Base-by-base conservation (phyloP, 2,113 vertebrate genomes). In the Mirza zaza region DNA sequence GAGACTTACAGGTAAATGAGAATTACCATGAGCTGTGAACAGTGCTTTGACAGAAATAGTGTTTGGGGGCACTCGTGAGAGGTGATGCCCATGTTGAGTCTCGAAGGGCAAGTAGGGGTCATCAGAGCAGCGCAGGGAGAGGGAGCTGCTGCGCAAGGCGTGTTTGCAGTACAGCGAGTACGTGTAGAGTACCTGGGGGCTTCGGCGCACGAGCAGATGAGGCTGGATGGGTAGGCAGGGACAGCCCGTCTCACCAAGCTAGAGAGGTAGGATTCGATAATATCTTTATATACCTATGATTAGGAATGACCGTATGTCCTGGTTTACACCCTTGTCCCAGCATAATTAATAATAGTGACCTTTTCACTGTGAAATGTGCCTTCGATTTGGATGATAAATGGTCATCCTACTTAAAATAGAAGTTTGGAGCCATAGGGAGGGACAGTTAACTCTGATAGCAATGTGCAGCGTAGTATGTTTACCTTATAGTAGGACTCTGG, bases 71-170 rank as follows among this genome's bases (percentile, higher is more conserved):
- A 13, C 20, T 39, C 42, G 55, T 65, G 70, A 45, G 45, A 11
- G 20, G 25, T 25, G 75, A 12, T 18, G 52, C 42, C 55, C 14
- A 1, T 36, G 29, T 23, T 34, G 34, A 68, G 68, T 8, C 8
- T 11, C 15, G 45, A 10, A 27, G 17, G n/a, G 20, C 23, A 10
- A 42, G 67, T 17, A 25, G 45, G 17, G 18, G 27, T 36, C 14
- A 8, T 57, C 32, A 20, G 23, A 36, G 42, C 39, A 11, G 10
- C 0, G 34, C 5, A 12, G 73, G 17, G 2, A 1, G 12, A n/a
- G 25, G 52, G 29, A 36, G 12, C n/a, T 52, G 14, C 34, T 36
- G 18, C 39, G 0, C 21, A 50, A 42, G 50, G 42, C 36, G 18
- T 45, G 4, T 18, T 2, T 7, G 71, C 34, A 45, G 68, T n/a